phyloP scores from a whole-genome alignment of 1,140 invertebrate genomes.

The Drosophila miranda region DNA sequence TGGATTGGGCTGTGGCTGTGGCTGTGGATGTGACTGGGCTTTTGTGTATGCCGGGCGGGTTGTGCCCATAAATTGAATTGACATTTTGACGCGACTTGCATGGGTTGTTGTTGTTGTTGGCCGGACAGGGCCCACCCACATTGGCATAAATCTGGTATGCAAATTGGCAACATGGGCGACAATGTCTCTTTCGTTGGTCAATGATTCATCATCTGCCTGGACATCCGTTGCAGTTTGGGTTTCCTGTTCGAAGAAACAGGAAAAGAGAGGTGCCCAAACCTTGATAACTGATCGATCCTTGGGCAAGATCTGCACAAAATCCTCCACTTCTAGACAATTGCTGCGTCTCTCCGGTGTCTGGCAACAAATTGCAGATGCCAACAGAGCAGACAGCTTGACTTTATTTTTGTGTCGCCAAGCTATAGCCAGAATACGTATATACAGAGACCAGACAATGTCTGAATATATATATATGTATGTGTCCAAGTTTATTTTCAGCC shows the following conservation, averaged over 20 bases:
- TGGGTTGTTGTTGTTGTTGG: conserved; percentile 13
- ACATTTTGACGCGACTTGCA: conserved; percentile 67
- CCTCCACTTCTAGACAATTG: conserved; percentile 7
- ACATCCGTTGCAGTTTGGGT: conserved; percentile 19
- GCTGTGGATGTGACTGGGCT: neutral
- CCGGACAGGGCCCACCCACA: conserved; percentile 47
- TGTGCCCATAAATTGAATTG: conserved; percentile 66
- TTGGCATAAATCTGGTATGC: conserved; percentile 43
- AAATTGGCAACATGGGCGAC: conserved; percentile 23
- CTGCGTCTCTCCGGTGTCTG: neutral
- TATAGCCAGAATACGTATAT: conserved; percentile 10
- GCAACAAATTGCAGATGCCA: conserved; percentile 62
- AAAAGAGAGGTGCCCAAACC: neutral
- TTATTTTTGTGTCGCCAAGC: conserved; percentile 55
- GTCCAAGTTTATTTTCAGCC: conserved; percentile 62
- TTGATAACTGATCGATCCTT: too few relatives aligned
- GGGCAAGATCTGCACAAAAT: conserved; percentile 8
- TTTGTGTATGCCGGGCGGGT: conserved; percentile 53
- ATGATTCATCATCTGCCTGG: conserved; percentile 36
- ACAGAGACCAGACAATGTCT: conserved; percentile 32
- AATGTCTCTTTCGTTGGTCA: neutral
- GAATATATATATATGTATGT: conserved; percentile 6
- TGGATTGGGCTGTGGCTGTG: neutral
- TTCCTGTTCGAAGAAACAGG: neutral
- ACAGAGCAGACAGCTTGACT: conserved; percentile 59